Evolutionary conservation across 2,113 vertebrate species (phyloP), one percentile per base, ranked within the genome.

Genomic region (Grallaria varia): DNA sequence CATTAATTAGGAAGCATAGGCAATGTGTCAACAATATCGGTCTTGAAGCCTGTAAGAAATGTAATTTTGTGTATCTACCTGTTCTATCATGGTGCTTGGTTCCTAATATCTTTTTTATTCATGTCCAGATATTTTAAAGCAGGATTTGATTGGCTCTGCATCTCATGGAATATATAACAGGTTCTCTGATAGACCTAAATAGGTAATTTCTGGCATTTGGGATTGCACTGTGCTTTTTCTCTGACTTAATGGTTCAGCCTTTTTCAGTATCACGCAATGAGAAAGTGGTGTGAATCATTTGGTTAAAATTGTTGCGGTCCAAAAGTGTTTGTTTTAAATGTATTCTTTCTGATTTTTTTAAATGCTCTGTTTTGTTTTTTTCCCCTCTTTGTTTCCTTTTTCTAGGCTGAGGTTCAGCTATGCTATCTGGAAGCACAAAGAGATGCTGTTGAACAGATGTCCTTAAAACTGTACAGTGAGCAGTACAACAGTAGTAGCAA

Each of bases 391-490:
- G 91, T 97, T 97, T 96, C 97, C 92, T 97, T 97, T 95, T 94
- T 97, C 94, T 95, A 99, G 99, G 97, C 95, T 63, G 98, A 99
- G 93, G 98, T 98, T 97, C 98, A 97, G 87, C 98, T 98, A 90
- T 97, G 98, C 96, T 98, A 98, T 95, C 96, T 98, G 93, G 98
- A 99, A 97, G 98, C 98, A 89, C 98, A 99, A 97, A 98, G 98
- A 97, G 99, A 98, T 47, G 98, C 98, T 87, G 98, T 99, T 95
- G 99, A 99, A 96, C 99, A 99, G 98, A 99, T 99, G 99, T 98
- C 98, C 69, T 95, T 99, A 94, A 99, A 98, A 96, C 98, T 99
- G 87, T 98, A 98, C 96, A 98, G 98, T 69, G 98, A 99, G 89
- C 98, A 98, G 81, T 99, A 98, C 93, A 97, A 97, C 66, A 97